Evolutionary conservation across 1,140 invertebrate genomes (phyloP).

Genomic region (Chlorops oryzae): DNA sequence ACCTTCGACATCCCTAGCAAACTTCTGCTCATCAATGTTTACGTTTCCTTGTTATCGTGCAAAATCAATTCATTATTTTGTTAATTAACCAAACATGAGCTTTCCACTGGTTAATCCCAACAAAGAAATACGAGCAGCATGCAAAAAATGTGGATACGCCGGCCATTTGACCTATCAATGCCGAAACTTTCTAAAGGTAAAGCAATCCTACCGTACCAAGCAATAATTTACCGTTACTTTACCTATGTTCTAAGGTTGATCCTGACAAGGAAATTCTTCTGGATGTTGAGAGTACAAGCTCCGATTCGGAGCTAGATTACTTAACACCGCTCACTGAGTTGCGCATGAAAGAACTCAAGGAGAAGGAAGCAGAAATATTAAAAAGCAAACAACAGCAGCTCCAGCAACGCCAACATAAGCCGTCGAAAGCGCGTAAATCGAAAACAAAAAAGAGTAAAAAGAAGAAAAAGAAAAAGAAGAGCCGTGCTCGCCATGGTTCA

Average conservation of each 20-base stretch:
- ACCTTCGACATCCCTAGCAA: too few species aligned
- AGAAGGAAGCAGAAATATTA: slow-evolving; percentile 14
- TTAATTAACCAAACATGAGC: too few species aligned
- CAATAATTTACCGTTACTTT: not conserved
- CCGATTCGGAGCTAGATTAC: slow-evolving; percentile 77
- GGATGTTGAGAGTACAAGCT: slow-evolving; percentile 93
- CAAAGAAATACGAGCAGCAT: slow-evolving; percentile 73
- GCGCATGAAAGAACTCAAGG: slow-evolving; percentile 63
- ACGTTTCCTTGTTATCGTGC: too few species aligned
- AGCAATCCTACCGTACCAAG: too few species aligned
- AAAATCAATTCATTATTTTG: too few species aligned
- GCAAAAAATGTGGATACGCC: slow-evolving; percentile 89
- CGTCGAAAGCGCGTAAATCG: slow-evolving; percentile 17
- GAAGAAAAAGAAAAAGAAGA: slow-evolving; percentile 17
- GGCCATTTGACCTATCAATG: slow-evolving; percentile 96
- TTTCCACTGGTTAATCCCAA: slow-evolving; percentile 51
- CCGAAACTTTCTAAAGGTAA: slow-evolving; percentile 89
- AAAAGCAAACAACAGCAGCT: slow-evolving; percentile 14
- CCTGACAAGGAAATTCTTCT: slow-evolving; percentile 84
- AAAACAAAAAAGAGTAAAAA: slow-evolving; percentile 18
- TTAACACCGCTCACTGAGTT: slow-evolving; percentile 74
- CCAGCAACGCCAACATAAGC: slow-evolving; percentile 17
- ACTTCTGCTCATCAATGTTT: too few species aligned
- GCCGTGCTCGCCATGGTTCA: not conserved
- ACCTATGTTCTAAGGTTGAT: slow-evolving; percentile 53